Evolutionary conservation across 2,113 vertebrate genomes (phyloP), one percentile per base, ranked within the genome.

Genomic region (Anas platyrhynchos): DNA sequence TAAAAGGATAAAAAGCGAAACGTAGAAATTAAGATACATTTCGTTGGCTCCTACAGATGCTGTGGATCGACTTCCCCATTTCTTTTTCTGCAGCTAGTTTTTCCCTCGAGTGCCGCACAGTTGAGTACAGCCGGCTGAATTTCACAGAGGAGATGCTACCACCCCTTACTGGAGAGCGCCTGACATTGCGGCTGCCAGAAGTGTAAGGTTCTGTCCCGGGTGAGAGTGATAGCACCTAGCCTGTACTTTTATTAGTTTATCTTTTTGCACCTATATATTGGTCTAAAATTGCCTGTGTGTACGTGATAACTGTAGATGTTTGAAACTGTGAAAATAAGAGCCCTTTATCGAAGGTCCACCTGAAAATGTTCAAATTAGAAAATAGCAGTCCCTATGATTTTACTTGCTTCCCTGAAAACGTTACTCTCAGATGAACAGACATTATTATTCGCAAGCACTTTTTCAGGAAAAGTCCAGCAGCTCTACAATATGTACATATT

Each of bases 121-220:
- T 36, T 36, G 10, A 18, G 66, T 18, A 18, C 44, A 31, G 54
- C 6, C 67, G 50, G 59, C 72, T 52, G 31, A 32, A 8, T 86
- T 52, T 67, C 56, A 81, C 50, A 21, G 5, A 1, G 5, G n/a
- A 91, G 86, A 18, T 86, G 80, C 66, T 86, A 43, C 77, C 83
- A 90, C 69, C 89, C 62, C 89, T 92, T 59, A 9, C 91, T 86
- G 95, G 88, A 90, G 61, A 92, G 86, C 72, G 52, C 15, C 38
- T 1, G 54, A n/a, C 89, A 72, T 32, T 84, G 4, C 7, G 1
- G n/a, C 55, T 68, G 6, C 17, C 50, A 38, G 11, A 6, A 32
- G n/a, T 1, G 13, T 14, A 12, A 26, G 7, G 26, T 2, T 67
- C 79, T 75, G 73, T 6, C 48, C 46, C 5, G 32, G 2, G 1